Evolutionary conservation across 2,113 vertebrate species (phyloP).

Genomic region (Siniperca chuatsi): DNA sequence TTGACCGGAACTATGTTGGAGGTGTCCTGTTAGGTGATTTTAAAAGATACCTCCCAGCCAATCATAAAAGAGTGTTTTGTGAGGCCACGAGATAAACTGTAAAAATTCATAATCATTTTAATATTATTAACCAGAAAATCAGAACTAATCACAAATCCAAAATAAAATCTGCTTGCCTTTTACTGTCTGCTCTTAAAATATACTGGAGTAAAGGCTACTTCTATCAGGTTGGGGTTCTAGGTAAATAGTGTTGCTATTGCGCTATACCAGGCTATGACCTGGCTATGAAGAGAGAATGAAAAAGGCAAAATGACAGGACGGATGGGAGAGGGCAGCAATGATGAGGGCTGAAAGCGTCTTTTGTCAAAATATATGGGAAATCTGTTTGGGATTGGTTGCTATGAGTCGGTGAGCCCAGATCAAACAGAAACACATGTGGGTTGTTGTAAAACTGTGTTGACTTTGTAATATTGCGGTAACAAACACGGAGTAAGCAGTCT

Average conservation of each 20-base stretch:
- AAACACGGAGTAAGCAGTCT: slow-evolving; percentile 17
- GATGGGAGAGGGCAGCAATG: background rate
- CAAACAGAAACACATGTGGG: slow-evolving; percentile 53
- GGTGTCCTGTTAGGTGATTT: background rate
- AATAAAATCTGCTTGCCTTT: background rate
- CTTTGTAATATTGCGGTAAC: slow-evolving; percentile 43
- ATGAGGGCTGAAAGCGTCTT: background rate
- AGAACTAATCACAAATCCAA: background rate
- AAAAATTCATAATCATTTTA: background rate
- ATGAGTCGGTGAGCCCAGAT: slow-evolving; percentile 19
- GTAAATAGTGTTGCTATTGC: background rate
- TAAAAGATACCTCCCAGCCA: background rate
- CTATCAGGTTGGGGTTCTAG: background rate
- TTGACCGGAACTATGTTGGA: background rate
- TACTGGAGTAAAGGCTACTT: background rate
- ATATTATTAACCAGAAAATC: background rate
- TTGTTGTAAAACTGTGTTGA: slow-evolving; percentile 51
- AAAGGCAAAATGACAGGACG: background rate
- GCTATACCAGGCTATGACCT: background rate
- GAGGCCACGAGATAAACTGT: background rate
- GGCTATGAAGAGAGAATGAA: background rate
- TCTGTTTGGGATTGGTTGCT: slow-evolving; percentile 32
- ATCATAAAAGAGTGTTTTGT: background rate
- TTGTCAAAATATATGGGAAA: background rate
- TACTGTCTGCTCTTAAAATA: background rate